phyloP scores from a whole-genome alignment of 2,888 invertebrate genomes.

The Leistus spinibarbis region DNA sequence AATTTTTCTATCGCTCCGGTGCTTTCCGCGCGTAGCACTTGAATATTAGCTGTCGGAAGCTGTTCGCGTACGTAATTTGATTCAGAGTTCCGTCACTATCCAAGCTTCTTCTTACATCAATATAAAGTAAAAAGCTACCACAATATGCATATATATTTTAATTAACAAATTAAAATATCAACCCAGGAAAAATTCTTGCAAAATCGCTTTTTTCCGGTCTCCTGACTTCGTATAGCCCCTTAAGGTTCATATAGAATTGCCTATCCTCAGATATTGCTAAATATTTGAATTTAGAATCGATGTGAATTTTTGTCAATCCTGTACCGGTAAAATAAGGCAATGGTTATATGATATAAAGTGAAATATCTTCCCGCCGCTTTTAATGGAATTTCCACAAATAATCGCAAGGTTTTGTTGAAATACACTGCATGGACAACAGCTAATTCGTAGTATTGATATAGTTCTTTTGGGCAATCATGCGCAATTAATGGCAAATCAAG shows the following conservation, averaged over 20 bases:
- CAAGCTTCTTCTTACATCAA: too few species aligned
- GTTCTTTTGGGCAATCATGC: neutral
- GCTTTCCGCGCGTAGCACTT: too few species aligned
- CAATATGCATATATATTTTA: too few species aligned
- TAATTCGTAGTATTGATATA: neutral
- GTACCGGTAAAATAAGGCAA: neutral
- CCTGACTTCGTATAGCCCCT: too few species aligned
- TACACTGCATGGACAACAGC: neutral
- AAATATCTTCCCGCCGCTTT: slow-evolving; percentile 17
- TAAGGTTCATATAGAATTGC: slow-evolving; percentile 17
- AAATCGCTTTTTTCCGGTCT: too few species aligned
- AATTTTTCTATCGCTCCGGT: too few species aligned
- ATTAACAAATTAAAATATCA: too few species aligned
- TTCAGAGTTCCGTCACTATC: too few species aligned
- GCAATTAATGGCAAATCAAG: neutral
- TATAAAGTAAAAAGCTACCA: too few species aligned
- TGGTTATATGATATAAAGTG: neutral
- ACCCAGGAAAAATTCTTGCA: too few species aligned
- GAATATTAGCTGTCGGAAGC: too few species aligned
- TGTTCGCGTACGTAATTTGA: too few species aligned
- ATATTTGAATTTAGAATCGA: neutral
- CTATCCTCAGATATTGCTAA: slow-evolving; percentile 14
- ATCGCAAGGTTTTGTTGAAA: neutral
- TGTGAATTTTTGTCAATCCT: neutral
- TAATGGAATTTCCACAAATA: slow-evolving; percentile 12